Evolutionary conservation across 2,113 vertebrate genomes (phyloP).

Genomic region (Pleuronectes platessa): DNA sequence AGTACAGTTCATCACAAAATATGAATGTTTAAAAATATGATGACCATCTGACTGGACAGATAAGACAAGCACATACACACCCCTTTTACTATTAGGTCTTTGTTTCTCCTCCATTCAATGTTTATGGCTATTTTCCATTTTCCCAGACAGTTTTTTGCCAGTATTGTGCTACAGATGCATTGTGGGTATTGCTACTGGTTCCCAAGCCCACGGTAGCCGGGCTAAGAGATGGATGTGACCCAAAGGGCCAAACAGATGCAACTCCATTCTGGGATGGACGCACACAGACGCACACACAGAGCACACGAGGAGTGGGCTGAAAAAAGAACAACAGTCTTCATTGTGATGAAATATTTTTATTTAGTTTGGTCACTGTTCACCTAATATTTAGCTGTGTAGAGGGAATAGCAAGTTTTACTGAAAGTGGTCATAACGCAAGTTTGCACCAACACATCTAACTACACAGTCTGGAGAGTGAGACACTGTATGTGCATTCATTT

Average conservation of each 20-base stretch:
- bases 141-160: slow-evolving; percentile 19
- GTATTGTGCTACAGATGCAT: slow-evolving; percentile 52
- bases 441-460: too few relatives aligned
- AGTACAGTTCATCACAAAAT: neutral
- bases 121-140: slow-evolving; percentile 8
- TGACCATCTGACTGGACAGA: too few relatives aligned
- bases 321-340: neutral
- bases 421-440: too few relatives aligned
- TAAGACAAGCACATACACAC: neutral
- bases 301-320: neutral
- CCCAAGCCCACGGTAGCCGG: slow-evolving; percentile 52
- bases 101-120: neutral
- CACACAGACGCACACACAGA: slow-evolving; percentile 6
- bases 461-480: too few relatives aligned
- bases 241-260: slow-evolving; percentile 61
- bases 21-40: neutral
- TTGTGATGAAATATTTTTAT: neutral
- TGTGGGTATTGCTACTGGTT: slow-evolving; percentile 56
- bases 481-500: too few relatives aligned
- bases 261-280: slow-evolving; percentile 10
- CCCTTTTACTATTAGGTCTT: neutral
- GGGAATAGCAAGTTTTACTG: neutral
- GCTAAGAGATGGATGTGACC: slow-evolving; percentile 53
- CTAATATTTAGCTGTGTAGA: neutral
- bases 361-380: too few relatives aligned